Percentiles rank a stretch among this genome's conserved stretches.
These are phyloP conservation scores for Aptenodytes patagonicus DNA, from an alignment of 2,113 vertebrate species.

Conservation along the genomic window DNA sequence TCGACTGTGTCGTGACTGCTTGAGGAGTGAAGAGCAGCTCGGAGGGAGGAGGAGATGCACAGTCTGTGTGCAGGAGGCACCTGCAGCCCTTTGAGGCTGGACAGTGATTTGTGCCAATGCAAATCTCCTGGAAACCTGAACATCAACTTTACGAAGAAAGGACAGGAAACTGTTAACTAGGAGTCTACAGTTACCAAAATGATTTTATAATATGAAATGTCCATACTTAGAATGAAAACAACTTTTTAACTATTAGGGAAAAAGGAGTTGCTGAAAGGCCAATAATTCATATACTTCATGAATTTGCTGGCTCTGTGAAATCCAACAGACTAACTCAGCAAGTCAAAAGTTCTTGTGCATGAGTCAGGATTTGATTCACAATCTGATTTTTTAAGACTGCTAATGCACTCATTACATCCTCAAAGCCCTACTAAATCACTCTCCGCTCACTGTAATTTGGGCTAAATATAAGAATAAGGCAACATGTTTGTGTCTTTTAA, in stretches of 20 bases:
- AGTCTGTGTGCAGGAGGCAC: neutral
- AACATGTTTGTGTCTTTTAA: neutral
- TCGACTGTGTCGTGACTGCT: neutral
- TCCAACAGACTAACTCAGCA: neutral
- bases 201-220: neutral
- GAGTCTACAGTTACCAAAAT: neutral
- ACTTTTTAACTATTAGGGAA: neutral
- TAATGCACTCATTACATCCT: neutral
- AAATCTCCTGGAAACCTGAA: neutral
- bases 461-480: neutral
- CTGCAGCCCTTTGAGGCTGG: neutral
- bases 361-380: constrained; percentile 27
- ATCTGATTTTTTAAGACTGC: neutral
- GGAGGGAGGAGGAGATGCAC: neutral
- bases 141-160: neutral
- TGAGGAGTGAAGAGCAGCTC: fast-evolving
- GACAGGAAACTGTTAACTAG: neutral
- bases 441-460: neutral
- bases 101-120: neutral
- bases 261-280: neutral
- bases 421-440: neutral
- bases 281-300: neutral
- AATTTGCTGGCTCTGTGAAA: neutral
- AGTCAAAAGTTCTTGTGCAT: neutral
- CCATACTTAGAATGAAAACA: neutral